Evolutionary conservation across 2,888 invertebrate species (phyloP), one percentile per base, ranked within the genome.

Genomic region (Platycheirus rosarum): DNA sequence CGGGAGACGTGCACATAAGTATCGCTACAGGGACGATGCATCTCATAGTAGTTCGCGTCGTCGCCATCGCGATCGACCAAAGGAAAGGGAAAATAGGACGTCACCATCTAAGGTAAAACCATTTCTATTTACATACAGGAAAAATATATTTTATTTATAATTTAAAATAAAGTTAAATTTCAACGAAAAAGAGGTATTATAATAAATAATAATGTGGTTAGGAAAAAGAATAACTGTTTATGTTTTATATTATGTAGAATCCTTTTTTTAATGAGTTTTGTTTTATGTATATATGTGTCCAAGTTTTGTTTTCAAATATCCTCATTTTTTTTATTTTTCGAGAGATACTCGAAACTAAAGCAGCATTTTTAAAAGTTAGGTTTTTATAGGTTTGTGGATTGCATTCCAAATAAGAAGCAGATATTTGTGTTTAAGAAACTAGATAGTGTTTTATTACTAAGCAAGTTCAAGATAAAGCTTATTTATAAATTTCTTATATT

Each of bases 1-100:
- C 88, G 94, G 94, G 88, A 93, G 95, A 86, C 93, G 95, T 88
- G 93, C 94, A 88, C 94, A 95, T 89, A 92, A 92, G 76, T 92
- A 93, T 87, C 92, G 92, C 85, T 91, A 91, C 86, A 89, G 89
- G 88, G 89, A 89, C 84, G 89, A 89, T 80, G 87, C 90, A 69
- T 90, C 90, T 40, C 88, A 90, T 82, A 90, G 90, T 68, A 90
- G 88, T 85, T 90, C 90, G 65, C 87, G 89, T 62, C 88, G 90
- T 75, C 88, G 90, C 20, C 89, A 89, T 86, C 90, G 91, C 62
- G 90, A 90, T 84, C 89, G 90, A 63, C 85, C 88, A 86, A 91
- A 91, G 87, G 91, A 90, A 85, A 90, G 90, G 79, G 88, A 86
- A 79, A 88, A 88, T 85, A 88, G 89, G 85, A 88, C 88, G 85